Base-by-base conservation (phyloP, 2,888 invertebrate genomes). In the Cheilosia grossa region DNA sequence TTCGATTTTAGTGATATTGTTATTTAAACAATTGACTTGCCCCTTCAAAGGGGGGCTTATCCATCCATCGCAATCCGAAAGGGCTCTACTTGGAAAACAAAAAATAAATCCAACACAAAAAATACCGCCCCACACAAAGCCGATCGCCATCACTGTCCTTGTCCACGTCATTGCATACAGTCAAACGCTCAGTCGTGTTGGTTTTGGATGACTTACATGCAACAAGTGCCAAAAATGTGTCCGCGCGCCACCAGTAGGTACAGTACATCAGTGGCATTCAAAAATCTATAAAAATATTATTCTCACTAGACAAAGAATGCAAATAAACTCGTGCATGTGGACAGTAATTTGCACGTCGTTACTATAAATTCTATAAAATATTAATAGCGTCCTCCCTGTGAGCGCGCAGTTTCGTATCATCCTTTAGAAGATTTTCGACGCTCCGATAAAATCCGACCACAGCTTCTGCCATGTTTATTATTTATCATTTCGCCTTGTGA, bases 171-270 rank as follows among this genome's bases (percentile, higher is more conserved):
- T 54, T 27, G 30, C 17, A 40, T 53, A 6, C 49, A 15, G 37
- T n/a, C 19, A 33, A 1, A 27, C 33, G 33, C 33, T 33, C 33
- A 58, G 17, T 58, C 5, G 15, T 53, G 40, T 66, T 53, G 37
- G 42, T 27, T 24, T 66, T 66, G 51, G 37, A 24, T 24, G 40
- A 33, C 58, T 33, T 42, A 63, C 56, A 81, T 75, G 67, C 33
- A 81, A 63, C 63, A 73, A 69, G 74, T 81, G 67, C 75, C 81
- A 75, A 81, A 81, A 75, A 74, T 67, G 7, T 51, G 51, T 19
- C 42, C 10, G 9, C 30, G 2, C 30, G 30, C 30, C 30, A 2
- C 30, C 30, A 30, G 30, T 30, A 30, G 30, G 30, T 30, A 27
- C 21, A 5, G 49, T 44, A 47, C 15, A 17, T 30, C 51, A 33